These are phyloP conservation scores for Tragelaphus strepsiceros DNA, from an alignment of 2,113 vertebrate genomes.

Conservation along the genomic window DNA sequence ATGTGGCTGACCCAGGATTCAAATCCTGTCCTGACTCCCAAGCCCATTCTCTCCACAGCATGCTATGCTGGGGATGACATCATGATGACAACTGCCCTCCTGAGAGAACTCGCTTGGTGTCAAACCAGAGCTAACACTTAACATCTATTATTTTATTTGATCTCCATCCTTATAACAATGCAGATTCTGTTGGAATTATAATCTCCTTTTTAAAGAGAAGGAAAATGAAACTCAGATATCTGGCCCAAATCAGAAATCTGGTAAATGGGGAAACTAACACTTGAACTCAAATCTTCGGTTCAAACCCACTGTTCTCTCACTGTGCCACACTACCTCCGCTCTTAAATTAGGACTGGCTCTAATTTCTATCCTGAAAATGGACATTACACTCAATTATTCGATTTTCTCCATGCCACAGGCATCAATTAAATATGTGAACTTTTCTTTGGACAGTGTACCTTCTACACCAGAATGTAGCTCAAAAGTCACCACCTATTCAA, in stretches of 20 bases:
- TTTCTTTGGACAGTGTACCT: neutral
- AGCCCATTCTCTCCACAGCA: neutral
- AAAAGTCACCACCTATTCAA: neutral
- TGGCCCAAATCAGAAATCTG: neutral
- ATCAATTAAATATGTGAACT: slow-evolving; percentile 39
- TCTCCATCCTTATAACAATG: neutral
- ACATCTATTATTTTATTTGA: neutral
- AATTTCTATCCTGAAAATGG: slow-evolving; percentile 47
- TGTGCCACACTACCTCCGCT: neutral
- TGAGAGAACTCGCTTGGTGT: neutral
- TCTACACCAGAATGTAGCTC: neutral
- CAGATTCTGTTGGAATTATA: neutral
- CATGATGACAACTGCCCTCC: neutral
- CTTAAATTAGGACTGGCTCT: slow-evolving; percentile 28
- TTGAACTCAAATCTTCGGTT: neutral
- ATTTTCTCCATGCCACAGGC: neutral
- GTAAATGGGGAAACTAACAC: neutral
- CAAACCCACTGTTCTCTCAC: neutral
- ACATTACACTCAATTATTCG: slow-evolving; percentile 20
- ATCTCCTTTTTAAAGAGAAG: neutral
- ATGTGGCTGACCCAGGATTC: neutral
- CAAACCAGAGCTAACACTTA: neutral
- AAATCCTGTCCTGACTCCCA: neutral
- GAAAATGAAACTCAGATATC: neutral
- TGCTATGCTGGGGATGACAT: neutral